Evolutionary conservation across 2,113 vertebrate genomes (phyloP).

Genomic region (Mesembrinibis cayennensis): DNA sequence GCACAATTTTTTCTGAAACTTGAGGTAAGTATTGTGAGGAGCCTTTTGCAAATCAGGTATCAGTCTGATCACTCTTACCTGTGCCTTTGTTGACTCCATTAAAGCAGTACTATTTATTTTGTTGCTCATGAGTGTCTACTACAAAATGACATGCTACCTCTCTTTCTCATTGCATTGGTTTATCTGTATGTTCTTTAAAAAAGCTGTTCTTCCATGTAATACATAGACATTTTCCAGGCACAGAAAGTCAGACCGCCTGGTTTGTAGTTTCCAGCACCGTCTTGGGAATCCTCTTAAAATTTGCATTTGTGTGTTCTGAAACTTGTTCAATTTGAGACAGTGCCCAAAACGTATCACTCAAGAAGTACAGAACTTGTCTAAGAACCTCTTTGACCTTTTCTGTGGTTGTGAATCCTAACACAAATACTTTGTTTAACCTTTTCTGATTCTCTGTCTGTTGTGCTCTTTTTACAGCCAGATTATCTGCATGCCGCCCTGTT

Average conservation of each 20-base stretch:
- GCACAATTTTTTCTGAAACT: background rate
- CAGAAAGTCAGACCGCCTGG: background rate
- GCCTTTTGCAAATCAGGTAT: background rate
- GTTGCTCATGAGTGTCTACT: rapidly evolving
- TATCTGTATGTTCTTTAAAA: background rate
- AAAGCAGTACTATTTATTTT: background rate
- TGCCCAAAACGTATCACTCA: background rate
- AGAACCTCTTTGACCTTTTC: background rate
- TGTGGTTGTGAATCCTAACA: background rate
- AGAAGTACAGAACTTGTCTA: background rate
- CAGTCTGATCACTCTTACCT: background rate
- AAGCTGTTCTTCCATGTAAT: background rate
- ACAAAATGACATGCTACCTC: background rate
- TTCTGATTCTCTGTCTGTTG: background rate
- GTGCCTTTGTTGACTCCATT: background rate
- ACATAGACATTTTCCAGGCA: background rate
- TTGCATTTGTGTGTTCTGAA: background rate
- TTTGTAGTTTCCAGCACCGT: background rate
- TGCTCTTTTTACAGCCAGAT: background rate
- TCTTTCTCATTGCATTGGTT: background rate
- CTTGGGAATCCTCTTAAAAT: background rate
- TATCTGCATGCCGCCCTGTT: background rate
- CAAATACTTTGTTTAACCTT: slow-evolving; percentile 8
- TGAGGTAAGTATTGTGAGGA: background rate
- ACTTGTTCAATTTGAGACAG: background rate